Evolutionary conservation across 92 coral and sea anemone genomes (phyloP), one percentile per base, ranked within the genome.

Genomic region (Pocillopora meandrina): DNA sequence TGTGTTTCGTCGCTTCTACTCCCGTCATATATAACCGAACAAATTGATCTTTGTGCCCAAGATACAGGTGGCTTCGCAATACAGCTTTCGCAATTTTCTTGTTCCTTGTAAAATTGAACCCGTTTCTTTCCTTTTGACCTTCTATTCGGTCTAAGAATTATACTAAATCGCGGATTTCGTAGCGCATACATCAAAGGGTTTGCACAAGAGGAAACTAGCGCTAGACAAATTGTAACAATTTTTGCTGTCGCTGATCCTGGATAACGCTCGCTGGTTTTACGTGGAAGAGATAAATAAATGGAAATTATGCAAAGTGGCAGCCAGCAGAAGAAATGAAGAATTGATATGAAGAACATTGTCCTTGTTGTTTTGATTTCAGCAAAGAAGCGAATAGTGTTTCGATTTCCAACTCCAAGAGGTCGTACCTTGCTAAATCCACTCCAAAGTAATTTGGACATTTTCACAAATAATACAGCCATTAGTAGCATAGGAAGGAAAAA

Each of bases 361-460:
- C 89, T 81, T 3, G 95, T 83, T n/a, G 98, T 94, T 68, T 89
- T 71, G 58, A 89, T 87, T 83, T 94, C 95, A 19, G 95, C 98
- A 16, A 91, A 82, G 36, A 87, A 92, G 15, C 95, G 93, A n/a
- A 94, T 83, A 12, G 90, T 85, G 10, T 76, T 84, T 13, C 84
- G 69, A 31, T 93, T 88, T 7, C 93, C 95, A 26, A 82, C 79
- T 5, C 98, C 98, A 52, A 94, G 35, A 3, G 98, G 98, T 18
- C 98, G 90, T 20, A 94, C 69, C 1, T 72, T 85, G 19, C 81
- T 78, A n/a, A 77, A 58, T 7, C 98, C 95, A 10, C 81, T 86
- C 93, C 93, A 85, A 16, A 92, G 84, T 7, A 90, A 84, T 23
- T 88, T 90, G 61, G 88, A 84, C 72, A 92, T 89, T 83, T 86